A percentile compares a stretch with the other conserved stretches of the same genome.
phyloP scores from a whole-genome alignment of 1,140 invertebrate genomes.

The Tachypleus tridentatus region DNA sequence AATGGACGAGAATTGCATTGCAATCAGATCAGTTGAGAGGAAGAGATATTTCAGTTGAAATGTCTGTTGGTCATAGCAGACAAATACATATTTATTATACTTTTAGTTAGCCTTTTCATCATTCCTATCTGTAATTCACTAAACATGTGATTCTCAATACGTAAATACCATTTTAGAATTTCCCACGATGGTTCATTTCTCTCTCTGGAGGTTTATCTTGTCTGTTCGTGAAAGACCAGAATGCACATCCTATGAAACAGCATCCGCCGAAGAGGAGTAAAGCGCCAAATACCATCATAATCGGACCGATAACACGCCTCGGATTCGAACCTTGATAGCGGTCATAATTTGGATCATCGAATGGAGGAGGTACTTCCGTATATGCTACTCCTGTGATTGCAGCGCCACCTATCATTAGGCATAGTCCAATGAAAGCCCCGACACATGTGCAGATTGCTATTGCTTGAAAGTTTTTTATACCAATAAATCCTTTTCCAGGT shows the following conservation, averaged over 20 bases:
- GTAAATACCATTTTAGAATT: too few species aligned
- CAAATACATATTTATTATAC: too few species aligned
- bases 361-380: constrained; percentile 26
- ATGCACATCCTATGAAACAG: constrained; percentile 19
- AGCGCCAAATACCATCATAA: constrained; percentile 19
- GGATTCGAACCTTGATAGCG: constrained; percentile 25
- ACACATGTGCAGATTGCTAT: constrained; percentile 13
- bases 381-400: constrained; percentile 24
- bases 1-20: too few species aligned
- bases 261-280: constrained; percentile 21
- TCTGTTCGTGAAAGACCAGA: constrained; percentile 5
- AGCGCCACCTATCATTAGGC: constrained; percentile 23
- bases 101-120: too few species aligned
- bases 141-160: too few species aligned
- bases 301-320: constrained; percentile 23
- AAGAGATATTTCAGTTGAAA: too few species aligned
- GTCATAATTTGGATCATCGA: constrained; percentile 27
- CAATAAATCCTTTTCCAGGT: too few species aligned
- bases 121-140: too few species aligned
- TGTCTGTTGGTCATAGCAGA: too few species aligned
- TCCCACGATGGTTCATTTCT: too few species aligned
- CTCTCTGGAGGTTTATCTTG: too few species aligned
- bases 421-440: constrained; percentile 14
- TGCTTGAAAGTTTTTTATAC: not conserved
- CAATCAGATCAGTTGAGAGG: too few species aligned